These are phyloP conservation scores for Tetramorium alpestre DNA, from an alignment of 1,140 invertebrate species.

Conservation along the genomic window DNA sequence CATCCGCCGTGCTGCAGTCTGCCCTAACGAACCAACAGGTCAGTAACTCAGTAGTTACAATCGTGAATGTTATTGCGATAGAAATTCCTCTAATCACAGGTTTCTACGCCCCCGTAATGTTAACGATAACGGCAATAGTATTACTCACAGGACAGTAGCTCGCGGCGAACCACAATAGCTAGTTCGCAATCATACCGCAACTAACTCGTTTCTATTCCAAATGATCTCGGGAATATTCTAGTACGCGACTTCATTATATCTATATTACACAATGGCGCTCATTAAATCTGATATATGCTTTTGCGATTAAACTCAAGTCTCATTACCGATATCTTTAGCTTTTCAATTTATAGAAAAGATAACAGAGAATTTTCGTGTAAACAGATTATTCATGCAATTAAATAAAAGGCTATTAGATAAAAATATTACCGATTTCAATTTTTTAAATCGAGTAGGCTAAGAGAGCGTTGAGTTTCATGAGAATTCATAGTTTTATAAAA, in stretches of 20 bases:
- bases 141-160: slow-evolving; percentile 33
- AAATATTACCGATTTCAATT: neutral
- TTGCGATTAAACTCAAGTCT: neutral
- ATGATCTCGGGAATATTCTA: slow-evolving; percentile 49
- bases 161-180: slow-evolving; percentile 10
- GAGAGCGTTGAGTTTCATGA: neutral
- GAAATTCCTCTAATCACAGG: slow-evolving; percentile 71
- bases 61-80: slow-evolving; percentile 69
- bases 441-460: neutral
- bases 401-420: neutral
- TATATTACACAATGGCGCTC: neutral
- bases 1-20: slow-evolving; percentile 90
- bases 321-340: neutral
- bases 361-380: neutral
- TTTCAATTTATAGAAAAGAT: neutral
- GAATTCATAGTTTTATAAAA: neutral
- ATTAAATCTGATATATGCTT: neutral
- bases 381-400: too few relatives aligned
- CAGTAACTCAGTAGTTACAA: slow-evolving; percentile 83
- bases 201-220: slow-evolving; percentile 39
- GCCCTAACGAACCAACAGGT: slow-evolving; percentile 88
- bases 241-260: slow-evolving; percentile 30
- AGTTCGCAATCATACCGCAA: slow-evolving; percentile 42
- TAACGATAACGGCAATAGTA: slow-evolving; percentile 58
- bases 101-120: slow-evolving; percentile 51